These are phyloP conservation scores for Shargacucullia verbasci DNA, from an alignment of 2,888 invertebrate genomes.

Conservation along the genomic window DNA sequence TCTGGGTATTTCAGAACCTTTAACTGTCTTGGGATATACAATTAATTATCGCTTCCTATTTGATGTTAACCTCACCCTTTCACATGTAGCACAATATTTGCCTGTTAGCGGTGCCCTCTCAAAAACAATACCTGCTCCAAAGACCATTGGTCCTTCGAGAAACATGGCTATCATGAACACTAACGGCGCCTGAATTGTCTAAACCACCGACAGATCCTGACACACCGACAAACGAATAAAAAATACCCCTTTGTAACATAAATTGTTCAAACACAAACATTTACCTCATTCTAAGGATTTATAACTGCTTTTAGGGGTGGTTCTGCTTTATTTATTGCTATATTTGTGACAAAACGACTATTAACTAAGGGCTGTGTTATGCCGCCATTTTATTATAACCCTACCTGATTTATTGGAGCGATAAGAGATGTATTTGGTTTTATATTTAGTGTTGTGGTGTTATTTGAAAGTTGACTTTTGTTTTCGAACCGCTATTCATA, in stretches of 20 bases:
- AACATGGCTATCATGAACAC: too few species aligned
- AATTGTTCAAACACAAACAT: slow-evolving; percentile 51
- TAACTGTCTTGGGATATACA: too few species aligned
- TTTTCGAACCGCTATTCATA: slow-evolving; percentile 5
- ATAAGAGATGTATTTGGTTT: slow-evolving; percentile 59
- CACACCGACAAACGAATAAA: slow-evolving; percentile 39
- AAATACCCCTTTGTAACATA: slow-evolving; percentile 43
- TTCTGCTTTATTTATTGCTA: slow-evolving; percentile 77
- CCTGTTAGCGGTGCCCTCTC: too few species aligned
- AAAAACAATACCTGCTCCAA: too few species aligned
- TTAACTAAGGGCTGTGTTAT: slow-evolving; percentile 64
- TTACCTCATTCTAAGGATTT: slow-evolving; percentile 67
- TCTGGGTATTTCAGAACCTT: too few species aligned
- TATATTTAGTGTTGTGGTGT: slow-evolving; percentile 38
- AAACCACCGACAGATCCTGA: not conserved
- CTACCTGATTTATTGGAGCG: slow-evolving; percentile 61
- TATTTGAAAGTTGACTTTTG: slow-evolving; percentile 2
- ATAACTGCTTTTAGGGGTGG: slow-evolving; percentile 73
- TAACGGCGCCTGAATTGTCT: not conserved
- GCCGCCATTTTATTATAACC: slow-evolving; percentile 58
- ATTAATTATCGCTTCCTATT: too few species aligned
- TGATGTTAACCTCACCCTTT: too few species aligned
- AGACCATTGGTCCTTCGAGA: too few species aligned
- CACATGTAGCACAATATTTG: too few species aligned
- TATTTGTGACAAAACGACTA: slow-evolving; percentile 82